These are phyloP conservation scores for Sphyrna mokarran DNA, from an alignment of 2,113 vertebrate genomes.

Conservation along the genomic window DNA sequence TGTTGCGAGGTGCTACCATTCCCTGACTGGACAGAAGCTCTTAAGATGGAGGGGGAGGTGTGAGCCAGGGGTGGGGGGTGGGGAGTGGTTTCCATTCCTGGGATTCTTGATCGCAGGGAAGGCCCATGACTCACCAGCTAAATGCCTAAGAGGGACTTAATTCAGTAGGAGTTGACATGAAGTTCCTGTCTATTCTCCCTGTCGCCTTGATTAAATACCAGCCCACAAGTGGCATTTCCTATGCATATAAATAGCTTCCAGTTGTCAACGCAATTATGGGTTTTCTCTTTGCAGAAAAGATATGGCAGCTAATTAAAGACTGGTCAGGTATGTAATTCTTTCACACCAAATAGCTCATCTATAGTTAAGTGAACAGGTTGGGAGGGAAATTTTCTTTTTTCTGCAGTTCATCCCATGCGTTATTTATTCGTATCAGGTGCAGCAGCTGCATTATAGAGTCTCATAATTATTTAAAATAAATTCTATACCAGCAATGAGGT, in stretches of 20 bases:
- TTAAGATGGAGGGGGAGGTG: too few relatives aligned
- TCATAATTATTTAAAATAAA: neutral
- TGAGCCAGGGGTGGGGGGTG: too few relatives aligned
- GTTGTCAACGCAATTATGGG: neutral
- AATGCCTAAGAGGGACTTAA: too few relatives aligned
- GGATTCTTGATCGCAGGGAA: too few relatives aligned
- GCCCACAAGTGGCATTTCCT: neutral
- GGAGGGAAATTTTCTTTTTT: neutral
- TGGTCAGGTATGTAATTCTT: neutral
- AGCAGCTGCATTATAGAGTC: neutral
- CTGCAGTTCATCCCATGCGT: neutral
- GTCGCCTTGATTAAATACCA: too few relatives aligned
- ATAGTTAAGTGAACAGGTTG: neutral
- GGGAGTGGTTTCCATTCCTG: too few relatives aligned
- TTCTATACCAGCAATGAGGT: neutral
- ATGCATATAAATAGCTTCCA: too few relatives aligned
- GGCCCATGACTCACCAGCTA: too few relatives aligned
- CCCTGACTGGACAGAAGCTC: too few relatives aligned
- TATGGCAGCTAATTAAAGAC: neutral
- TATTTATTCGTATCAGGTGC: neutral
- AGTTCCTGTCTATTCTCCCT: too few relatives aligned
- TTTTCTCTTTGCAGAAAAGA: neutral
- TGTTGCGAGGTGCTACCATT: too few relatives aligned
- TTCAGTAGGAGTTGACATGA: too few relatives aligned
- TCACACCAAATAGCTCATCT: neutral